A percentile compares a stretch with the other conserved stretches of the same genome.
Conservation (phyloP, 1,140 invertebrate genomes). For the Drosophila gunungcola region DNA sequence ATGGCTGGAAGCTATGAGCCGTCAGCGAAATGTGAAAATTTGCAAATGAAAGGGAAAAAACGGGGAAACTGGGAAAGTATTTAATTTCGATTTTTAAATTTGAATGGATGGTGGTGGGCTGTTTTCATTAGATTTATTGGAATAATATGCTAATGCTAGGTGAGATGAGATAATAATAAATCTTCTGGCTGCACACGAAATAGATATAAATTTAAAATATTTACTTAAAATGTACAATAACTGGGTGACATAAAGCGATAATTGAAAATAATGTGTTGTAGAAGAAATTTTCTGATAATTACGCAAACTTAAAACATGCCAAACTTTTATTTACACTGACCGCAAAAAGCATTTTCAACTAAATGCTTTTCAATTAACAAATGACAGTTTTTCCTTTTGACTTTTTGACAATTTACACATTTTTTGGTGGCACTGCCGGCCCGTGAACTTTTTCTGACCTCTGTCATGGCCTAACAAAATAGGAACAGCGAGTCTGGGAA, state of each 20-base stretch:
- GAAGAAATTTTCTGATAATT: conserved; percentile 30
- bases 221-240: conserved; percentile 14
- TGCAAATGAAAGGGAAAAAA: conserved; percentile 50
- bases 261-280: conserved; percentile 34
- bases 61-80: conserved; percentile 31
- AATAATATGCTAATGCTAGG: neutral
- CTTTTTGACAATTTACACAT: conserved; percentile 64
- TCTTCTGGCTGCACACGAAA: neutral
- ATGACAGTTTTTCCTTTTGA: conserved; percentile 61
- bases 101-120: neutral
- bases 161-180: neutral
- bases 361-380: conserved; percentile 72
- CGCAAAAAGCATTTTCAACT: conserved; percentile 36
- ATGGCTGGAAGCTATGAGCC: conserved; percentile 57
- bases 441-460: conserved; percentile 26
- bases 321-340: conserved; percentile 36
- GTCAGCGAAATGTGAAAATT: conserved; percentile 59
- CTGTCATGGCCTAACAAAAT: conserved; percentile 6
- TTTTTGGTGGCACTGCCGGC: conserved; percentile 16
- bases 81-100: conserved; percentile 38
- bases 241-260: conserved; percentile 35
- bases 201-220: conserved; percentile 10
- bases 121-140: conserved; percentile 2
- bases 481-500: conserved; percentile 20
- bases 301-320: conserved; percentile 14